phyloP scores from a whole-genome alignment of 2,888 invertebrate species.

The Pycnomerus fuliginosus region DNA sequence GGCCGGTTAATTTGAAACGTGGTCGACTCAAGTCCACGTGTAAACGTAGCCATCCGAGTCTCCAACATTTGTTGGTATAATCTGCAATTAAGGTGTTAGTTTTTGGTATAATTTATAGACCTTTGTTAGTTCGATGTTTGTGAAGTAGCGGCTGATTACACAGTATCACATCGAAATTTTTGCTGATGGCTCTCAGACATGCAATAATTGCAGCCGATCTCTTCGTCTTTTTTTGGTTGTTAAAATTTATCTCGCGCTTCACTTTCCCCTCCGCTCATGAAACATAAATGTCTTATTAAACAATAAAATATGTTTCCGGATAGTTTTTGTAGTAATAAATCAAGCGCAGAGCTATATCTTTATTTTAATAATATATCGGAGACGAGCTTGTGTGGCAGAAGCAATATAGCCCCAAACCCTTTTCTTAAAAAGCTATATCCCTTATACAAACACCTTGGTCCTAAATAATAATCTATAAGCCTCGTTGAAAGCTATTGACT shows the following conservation, averaged over 20 bases:
- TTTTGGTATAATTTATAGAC: slow-evolving; percentile 34
- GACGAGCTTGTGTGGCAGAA: too few species aligned
- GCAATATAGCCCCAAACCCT: slow-evolving; percentile 10
- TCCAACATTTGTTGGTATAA: slow-evolving; percentile 15
- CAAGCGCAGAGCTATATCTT: too few species aligned
- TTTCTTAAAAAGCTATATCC: slow-evolving; percentile 16
- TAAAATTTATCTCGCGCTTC: slow-evolving; percentile 4
- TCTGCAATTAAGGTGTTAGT: slow-evolving; percentile 33
- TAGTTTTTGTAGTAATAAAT: too few species aligned
- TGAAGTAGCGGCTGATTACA: slow-evolving; percentile 34
- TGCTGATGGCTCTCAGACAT: slow-evolving; percentile 8
- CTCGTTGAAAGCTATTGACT: slow-evolving; percentile 38
- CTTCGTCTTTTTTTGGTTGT: slow-evolving; percentile 1
- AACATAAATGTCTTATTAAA: too few species aligned
- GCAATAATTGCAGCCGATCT: slow-evolving; percentile 5
- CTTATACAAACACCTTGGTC: slow-evolving; percentile 29
- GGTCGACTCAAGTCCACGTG: too few species aligned
- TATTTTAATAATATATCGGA: too few species aligned
- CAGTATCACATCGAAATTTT: slow-evolving; percentile 18
- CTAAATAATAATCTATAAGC: slow-evolving; percentile 30
- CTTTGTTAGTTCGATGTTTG: slow-evolving; percentile 33
- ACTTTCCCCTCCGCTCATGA: too few species aligned
- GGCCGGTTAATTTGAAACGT: too few species aligned
- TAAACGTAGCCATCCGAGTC: slow-evolving; percentile 16
- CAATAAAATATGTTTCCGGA: too few species aligned